phyloP scores from a whole-genome alignment of 2,113 vertebrate genomes.

The Chaenocephalus aceratus region DNA sequence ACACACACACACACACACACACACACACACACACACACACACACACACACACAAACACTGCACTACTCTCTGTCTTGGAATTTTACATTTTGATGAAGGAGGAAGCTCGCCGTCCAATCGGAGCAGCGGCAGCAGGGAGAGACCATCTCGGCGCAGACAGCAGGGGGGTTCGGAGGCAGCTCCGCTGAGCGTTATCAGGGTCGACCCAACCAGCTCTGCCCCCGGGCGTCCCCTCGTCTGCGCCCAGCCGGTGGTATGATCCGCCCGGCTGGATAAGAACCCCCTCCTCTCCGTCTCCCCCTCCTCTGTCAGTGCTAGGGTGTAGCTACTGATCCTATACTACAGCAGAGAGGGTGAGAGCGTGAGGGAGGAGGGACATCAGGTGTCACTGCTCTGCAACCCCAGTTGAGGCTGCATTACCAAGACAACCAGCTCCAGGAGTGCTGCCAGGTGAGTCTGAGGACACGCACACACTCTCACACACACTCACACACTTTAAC shows the following conservation, averaged over 20 bases:
- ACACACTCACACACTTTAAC: conserved; percentile 34
- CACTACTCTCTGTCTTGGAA: conserved; percentile 83
- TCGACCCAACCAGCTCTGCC: conserved; percentile 32
- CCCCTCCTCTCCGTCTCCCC: conserved; percentile 75
- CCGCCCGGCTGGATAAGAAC: conserved; percentile 75
- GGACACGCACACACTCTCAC: conserved; percentile 46
- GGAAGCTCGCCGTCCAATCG: conserved; percentile 76
- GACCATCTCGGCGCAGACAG: conserved; percentile 70
- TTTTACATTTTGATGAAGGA: conserved; percentile 84
- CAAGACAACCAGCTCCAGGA: conserved; percentile 70
- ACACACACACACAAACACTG: conserved; percentile 61
- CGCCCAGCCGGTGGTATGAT: conserved; percentile 48
- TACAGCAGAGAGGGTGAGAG: conserved; percentile 72
- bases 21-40: conserved; percentile 34
- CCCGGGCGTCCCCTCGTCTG: conserved; percentile 58
- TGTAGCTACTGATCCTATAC: conserved; percentile 79
- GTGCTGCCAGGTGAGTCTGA: conserved; percentile 79
- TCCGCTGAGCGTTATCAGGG: neutral
- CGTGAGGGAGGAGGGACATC: conserved; percentile 71
- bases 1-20: conserved; percentile 6
- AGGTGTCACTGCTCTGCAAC: conserved; percentile 75
- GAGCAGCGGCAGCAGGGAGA: conserved; percentile 60
- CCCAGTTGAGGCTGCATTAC: conserved; percentile 74
- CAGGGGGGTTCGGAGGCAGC: conserved; percentile 53
- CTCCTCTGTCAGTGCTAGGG: conserved; percentile 80